These are phyloP conservation scores for Aldabrachelys gigantea DNA, from an alignment of 2,113 vertebrate species.

Conservation along the genomic window DNA sequence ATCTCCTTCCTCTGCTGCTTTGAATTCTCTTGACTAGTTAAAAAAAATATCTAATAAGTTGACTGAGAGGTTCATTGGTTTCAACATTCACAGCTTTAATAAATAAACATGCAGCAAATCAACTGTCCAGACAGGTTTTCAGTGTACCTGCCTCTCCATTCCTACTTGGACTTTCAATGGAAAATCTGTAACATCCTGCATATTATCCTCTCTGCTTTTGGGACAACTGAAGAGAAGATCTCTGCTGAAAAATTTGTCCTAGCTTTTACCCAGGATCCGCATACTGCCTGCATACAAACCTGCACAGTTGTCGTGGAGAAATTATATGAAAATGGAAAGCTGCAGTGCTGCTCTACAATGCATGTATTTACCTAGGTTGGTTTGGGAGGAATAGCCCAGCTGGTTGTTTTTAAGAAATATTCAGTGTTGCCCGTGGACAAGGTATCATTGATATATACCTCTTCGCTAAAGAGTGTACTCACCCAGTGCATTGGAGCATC, in stretches of 20 bases:
- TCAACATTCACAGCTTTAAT: background rate
- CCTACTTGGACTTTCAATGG: background rate
- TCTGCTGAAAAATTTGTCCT: background rate
- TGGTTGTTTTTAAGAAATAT: background rate
- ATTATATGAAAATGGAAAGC: background rate
- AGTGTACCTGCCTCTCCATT: background rate
- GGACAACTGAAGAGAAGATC: background rate
- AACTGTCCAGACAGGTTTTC: background rate
- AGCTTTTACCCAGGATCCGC: background rate
- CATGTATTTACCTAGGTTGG: background rate
- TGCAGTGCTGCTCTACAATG: background rate
- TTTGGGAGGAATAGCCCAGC: background rate
- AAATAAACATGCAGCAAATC: background rate
- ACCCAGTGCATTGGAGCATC: constrained; percentile 40
- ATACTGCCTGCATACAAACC: background rate
- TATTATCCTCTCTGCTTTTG: background rate
- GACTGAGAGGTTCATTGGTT: background rate
- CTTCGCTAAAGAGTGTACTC: constrained; percentile 18
- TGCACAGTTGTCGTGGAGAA: background rate
- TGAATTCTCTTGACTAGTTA: background rate
- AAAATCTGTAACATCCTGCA: background rate
- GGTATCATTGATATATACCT: background rate
- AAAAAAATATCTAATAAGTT: background rate
- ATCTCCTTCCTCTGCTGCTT: background rate
- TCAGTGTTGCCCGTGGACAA: background rate